A percentile compares a stretch with the other conserved stretches of the same genome.
Evolutionary conservation across 2,113 vertebrate species (phyloP).

Genomic region (Dascyllus trimaculatus): DNA sequence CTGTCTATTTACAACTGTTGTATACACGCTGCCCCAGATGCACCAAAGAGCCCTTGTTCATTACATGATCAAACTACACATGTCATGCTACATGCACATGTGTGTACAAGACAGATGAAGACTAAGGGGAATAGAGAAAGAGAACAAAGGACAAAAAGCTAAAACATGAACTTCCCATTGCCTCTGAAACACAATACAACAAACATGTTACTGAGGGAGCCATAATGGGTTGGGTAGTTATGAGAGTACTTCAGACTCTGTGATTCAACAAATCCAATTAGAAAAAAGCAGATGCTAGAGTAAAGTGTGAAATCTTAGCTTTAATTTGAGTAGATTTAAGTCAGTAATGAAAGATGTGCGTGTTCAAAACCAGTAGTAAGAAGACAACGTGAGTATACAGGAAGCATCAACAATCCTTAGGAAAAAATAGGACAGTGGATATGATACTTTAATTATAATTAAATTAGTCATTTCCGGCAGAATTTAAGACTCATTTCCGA

Average conservation of each 20-base stretch:
- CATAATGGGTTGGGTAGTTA: too few species aligned
- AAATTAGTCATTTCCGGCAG: not conserved
- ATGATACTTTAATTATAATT: not conserved
- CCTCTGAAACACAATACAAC: not conserved
- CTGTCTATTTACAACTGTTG: slow-evolving; percentile 42
- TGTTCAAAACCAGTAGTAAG: not conserved
- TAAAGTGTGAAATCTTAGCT: not conserved
- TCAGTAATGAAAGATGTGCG: not conserved
- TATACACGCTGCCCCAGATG: slow-evolving; percentile 31
- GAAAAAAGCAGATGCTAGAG: not conserved
- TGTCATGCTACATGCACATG: slow-evolving; percentile 12
- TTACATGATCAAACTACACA: slow-evolving; percentile 16
- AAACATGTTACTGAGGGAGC: not conserved
- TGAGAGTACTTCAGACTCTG: too few species aligned
- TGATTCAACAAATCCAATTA: too few species aligned
- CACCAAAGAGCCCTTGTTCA: slow-evolving; percentile 22
- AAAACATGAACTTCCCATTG: too few species aligned
- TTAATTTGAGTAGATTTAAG: not conserved
- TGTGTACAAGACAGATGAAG: not conserved
- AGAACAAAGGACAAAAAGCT: too few species aligned
- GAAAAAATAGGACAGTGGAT: too few species aligned
- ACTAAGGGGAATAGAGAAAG: not conserved
- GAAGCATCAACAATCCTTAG: too few species aligned
- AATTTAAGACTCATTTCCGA: too few species aligned
- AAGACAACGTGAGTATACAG: too few species aligned